Conservation (phyloP, 2,113 vertebrate genomes). For the Onychostruthus taczanowskii region DNA sequence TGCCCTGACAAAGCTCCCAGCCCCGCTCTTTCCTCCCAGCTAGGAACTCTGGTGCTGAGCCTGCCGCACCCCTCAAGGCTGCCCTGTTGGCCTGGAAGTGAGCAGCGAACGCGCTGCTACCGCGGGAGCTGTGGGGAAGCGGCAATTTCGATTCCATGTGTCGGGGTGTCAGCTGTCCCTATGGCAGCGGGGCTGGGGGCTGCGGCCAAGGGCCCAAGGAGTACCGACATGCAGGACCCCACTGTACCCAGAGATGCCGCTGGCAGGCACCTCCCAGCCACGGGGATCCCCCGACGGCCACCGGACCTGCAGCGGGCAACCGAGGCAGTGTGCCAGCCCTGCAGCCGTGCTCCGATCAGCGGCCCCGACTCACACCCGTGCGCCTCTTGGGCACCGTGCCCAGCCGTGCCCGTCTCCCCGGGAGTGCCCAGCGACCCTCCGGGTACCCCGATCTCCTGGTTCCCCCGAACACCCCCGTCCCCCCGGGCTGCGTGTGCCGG, state of each 20-base stretch:
- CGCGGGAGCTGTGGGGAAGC: background rate
- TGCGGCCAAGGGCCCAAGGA: fast-evolving
- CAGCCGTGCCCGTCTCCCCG: background rate
- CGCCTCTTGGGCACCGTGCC: background rate
- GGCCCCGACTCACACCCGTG: background rate
- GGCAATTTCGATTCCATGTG: fast-evolving
- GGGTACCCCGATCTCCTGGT: too few relatives aligned
- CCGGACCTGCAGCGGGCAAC: background rate
- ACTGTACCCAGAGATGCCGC: background rate
- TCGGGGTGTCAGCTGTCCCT: background rate
- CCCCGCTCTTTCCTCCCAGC: background rate
- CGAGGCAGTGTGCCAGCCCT: background rate
- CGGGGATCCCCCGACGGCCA: background rate
- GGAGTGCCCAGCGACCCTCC: background rate
- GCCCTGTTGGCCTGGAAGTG: background rate
- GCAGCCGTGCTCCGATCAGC: background rate
- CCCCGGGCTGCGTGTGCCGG: background rate
- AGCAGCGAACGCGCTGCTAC: background rate
- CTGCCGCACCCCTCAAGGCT: background rate
- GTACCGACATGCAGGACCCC: fast-evolving
- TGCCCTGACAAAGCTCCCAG: background rate
- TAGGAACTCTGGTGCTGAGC: background rate
- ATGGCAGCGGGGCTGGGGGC: background rate
- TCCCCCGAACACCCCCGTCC: too few relatives aligned
- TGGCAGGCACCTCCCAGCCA: background rate